phyloP scores from a whole-genome alignment of 2,888 invertebrate genomes.

The Rhamnusium bicolor region DNA sequence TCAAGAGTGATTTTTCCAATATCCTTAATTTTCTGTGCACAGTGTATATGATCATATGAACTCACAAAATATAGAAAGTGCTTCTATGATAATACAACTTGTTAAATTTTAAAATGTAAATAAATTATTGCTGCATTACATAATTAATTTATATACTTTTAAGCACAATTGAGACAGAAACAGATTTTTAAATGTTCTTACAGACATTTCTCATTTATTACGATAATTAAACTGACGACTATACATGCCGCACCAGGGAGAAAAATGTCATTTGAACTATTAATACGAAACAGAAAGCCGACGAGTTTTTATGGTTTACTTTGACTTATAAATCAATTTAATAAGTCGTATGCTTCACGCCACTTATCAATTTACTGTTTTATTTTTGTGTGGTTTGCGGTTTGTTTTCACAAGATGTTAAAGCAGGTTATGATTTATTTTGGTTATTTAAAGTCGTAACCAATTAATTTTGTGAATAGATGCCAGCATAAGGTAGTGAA shows the following conservation, averaged over 20 bases:
- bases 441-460: background rate
- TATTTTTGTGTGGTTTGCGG: background rate
- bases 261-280: background rate
- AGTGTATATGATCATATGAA: no score
- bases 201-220: slow-evolving; percentile 1
- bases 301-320: slow-evolving; percentile 16
- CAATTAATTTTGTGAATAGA: background rate
- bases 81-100: no score
- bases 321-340: slow-evolving; percentile 17
- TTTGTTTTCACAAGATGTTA: background rate
- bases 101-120: no score
- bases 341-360: background rate
- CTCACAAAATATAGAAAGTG: no score
- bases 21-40: no score
- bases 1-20: no score
- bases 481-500: background rate
- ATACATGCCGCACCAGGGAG: background rate
- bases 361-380: background rate
- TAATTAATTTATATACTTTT: background rate
- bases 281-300: slow-evolving; percentile 13
- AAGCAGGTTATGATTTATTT: background rate
- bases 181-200: background rate
- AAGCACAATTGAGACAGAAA: background rate
- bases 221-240: background rate
- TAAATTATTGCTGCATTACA: background rate